A percentile compares a stretch with the other conserved stretches of the same genome.
phyloP scores from a whole-genome alignment of 2,113 vertebrate genomes.

The human region DNA sequence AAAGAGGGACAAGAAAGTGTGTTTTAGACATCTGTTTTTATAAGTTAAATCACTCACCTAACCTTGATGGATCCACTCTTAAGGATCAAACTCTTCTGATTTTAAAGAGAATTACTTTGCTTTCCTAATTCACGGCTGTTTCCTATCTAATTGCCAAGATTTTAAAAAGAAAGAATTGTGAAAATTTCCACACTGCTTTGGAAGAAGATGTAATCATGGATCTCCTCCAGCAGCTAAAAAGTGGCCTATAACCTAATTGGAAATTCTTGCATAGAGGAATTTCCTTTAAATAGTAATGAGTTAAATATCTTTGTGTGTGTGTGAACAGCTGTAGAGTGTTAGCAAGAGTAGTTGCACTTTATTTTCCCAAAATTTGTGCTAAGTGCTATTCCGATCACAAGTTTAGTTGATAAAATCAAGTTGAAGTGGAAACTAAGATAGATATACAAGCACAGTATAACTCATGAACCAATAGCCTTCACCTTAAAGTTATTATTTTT shows the following conservation, averaged over 20 bases:
- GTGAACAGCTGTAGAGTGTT: constrained; percentile 76
- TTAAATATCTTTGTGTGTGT: background rate
- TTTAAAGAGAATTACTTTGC: background rate
- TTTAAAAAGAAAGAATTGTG: constrained; percentile 22
- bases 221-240: constrained; percentile 35
- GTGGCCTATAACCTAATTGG: constrained; percentile 26
- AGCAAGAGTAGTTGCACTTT: constrained; percentile 72
- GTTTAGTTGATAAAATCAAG: constrained; percentile 81
- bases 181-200: constrained; percentile 15
- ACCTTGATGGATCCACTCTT: background rate
- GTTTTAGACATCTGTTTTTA: background rate
- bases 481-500: constrained; percentile 43
- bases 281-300: constrained; percentile 65
- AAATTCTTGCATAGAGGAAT: constrained; percentile 62
- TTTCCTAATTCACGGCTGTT: background rate
- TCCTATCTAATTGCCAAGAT: background rate
- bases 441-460: background rate
- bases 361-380: constrained; percentile 68
- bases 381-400: constrained; percentile 82
- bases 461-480: background rate
- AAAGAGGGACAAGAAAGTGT: background rate
- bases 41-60: background rate
- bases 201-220: background rate
- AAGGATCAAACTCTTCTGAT: background rate
- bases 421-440: background rate